Evolutionary conservation across 2,888 invertebrate species (phyloP), one percentile per base, ranked within the genome.

Genomic region (Salticus scenicus): DNA sequence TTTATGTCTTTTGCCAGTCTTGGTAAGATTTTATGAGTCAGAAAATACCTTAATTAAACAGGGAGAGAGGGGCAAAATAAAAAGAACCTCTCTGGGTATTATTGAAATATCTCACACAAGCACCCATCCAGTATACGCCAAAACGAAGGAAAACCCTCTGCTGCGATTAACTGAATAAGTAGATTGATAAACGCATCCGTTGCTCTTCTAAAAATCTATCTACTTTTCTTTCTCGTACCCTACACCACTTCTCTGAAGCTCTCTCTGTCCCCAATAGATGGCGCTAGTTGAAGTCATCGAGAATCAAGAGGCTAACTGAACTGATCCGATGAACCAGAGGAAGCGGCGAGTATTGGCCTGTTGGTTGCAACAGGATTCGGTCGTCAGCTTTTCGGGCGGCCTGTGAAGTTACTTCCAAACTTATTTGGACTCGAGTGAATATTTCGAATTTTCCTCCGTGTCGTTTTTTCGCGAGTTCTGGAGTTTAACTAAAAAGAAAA

Each of bases 321-420:
- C 10, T 41, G 57, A 57, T 14, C 42, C 4, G 47, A 41, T 17
- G 41, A 30, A 57, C 20, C 57, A 57, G 57, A 33, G 71, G 27
- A 17, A 33, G 42, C 42, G 33, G 41, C 20, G 66, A 64, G 71
- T 69, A 83, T 72, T 83, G 67, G 72, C 83, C 83, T 77, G 77
- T 83, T 77, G 77, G 83, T 27, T 77, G 77, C 83, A 83, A 83
- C 83, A 83, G 83, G 83, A 77, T 73, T 83, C 77, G 31, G 83
- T 83, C 77, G 64, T 64, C 24, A 1, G 57, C 33, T n/a, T 70
- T 81, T 70, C 20, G 20, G n/a, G 31, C 31, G 31, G 67, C 47
- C 27, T 64, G 30, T n/a, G 66, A n/a, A 66, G 24, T 30, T 66
- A 17, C 17, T n/a, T 28, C 31, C 0, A 31, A 31, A 30, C 1